Base-by-base conservation (phyloP, 2,797 vertebrate species). In the Micrastur ruficollis region DNA sequence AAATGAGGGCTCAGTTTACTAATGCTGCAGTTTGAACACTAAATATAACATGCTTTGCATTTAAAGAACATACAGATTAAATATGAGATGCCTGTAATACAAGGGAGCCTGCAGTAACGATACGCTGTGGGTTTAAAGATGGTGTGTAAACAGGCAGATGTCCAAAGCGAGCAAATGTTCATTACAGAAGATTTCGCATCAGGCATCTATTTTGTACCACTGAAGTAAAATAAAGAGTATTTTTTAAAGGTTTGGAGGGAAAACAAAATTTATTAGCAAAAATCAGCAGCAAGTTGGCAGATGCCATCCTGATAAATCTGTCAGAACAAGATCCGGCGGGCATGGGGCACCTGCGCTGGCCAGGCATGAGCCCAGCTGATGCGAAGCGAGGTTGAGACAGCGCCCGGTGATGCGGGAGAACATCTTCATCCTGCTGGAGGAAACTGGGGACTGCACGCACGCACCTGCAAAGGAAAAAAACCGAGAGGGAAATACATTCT, bases 21-120 rank as follows among this genome's bases (percentile, higher is more conserved):
- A 92, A 95, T 79, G 89, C 94, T 93, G 86, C 86, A 96, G 93
- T 95, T 91, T 55, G 74, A 97, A 63, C 80, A 92, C 94, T 91
- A 92, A 94, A 94, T 90, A 93, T 80, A 92, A 88, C 91, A 95
- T 58, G 94, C 29, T 91, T 86, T 93, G 93, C 94, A 94, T 97
- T 96, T 96, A 95, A 93, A 94, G 88, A 90, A 96, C 93, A 78
- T 55, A 52, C 52, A 91, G 87, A 95, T 96, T 85, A 95, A 97
- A 91, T 75, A 75, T 38, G 72, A 79, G 86, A 47, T 92, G 94
- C 74, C 76, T 89, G 76, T 21, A 40, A 29, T 82, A 70, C 21
- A 22, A 58, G 73, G 67, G 75, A 95, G 81, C 67, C 80, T 62
- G 81, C 75, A 63, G 14, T 18, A 75, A 93, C 46, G 59, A 47